Conservation (phyloP, 2,888 invertebrate species). For the Dolomedes plantarius region DNA sequence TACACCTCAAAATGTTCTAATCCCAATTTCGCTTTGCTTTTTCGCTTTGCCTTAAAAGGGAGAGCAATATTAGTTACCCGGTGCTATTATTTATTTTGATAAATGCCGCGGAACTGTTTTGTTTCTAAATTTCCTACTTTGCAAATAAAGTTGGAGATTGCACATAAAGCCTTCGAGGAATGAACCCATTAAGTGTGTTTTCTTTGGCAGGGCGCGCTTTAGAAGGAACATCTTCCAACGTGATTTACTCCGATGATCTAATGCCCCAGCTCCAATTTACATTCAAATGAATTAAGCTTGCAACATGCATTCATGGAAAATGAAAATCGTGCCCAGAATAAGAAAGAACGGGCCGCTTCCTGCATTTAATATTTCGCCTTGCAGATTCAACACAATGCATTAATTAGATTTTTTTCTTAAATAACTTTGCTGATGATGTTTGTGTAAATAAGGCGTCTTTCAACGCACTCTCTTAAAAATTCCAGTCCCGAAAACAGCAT, state of each 20-base stretch:
- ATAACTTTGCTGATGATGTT: not conserved
- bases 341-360: constrained; percentile 23
- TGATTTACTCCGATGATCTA: constrained; percentile 62
- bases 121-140: constrained; percentile 56
- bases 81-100: constrained; percentile 65
- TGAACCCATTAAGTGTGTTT: constrained; percentile 64
- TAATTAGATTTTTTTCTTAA: constrained; percentile 64
- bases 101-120: constrained; percentile 39
- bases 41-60: not conserved
- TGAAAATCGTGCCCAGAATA: constrained; percentile 66
- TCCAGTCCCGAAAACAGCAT: not conserved
- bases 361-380: constrained; percentile 61
- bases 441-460: not conserved
- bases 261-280: constrained; percentile 46
- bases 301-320: constrained; percentile 46
- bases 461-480: not conserved
- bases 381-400: constrained; percentile 56
- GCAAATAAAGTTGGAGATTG: constrained; percentile 52
- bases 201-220: constrained; percentile 34
- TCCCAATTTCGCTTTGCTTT: not conserved
- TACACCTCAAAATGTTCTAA: not conserved
- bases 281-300: constrained; percentile 63
- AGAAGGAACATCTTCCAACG: constrained; percentile 53
- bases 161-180: constrained; percentile 60
- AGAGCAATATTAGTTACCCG: constrained; percentile 43